These are phyloP conservation scores for Chionomys nivalis DNA, from an alignment of 2,113 vertebrate genomes.

Conservation along the genomic window DNA sequence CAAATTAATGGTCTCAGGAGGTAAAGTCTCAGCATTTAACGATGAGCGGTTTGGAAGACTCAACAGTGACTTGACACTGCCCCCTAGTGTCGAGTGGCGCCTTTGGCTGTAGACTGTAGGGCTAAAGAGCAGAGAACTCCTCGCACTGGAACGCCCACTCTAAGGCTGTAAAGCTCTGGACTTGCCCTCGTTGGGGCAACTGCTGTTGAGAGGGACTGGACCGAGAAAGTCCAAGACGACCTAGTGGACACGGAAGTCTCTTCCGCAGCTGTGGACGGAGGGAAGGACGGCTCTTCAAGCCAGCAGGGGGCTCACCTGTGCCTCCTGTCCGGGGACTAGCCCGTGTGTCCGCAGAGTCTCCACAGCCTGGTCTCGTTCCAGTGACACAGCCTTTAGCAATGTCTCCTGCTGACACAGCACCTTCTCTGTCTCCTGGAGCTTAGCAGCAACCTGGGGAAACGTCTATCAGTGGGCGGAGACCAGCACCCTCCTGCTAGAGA, in stretches of 20 bases:
- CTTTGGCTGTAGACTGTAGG: not conserved
- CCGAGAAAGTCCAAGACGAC: not conserved
- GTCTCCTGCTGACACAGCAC: slow-evolving; percentile 80
- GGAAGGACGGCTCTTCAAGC: not conserved
- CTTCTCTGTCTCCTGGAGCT: slow-evolving; percentile 85
- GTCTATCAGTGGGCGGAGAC: not conserved
- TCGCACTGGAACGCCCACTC: too few species aligned
- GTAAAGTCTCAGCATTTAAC: not conserved
- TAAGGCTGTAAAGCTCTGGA: not conserved
- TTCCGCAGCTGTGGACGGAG: too few species aligned
- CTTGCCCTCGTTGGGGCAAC: rapidly evolving
- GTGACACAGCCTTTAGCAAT: slow-evolving; percentile 78
- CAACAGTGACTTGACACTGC: too few species aligned
- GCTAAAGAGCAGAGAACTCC: not conserved
- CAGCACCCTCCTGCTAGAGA: not conserved
- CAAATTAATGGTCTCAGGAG: not conserved
- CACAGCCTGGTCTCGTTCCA: slow-evolving; percentile 85
- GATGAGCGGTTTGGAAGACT: not conserved
- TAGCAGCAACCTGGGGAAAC: slow-evolving; percentile 79
- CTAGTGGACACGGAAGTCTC: not conserved
- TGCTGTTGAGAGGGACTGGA: not conserved
- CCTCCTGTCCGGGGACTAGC: slow-evolving; percentile 32
- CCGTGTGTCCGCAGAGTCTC: not conserved
- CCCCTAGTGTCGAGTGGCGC: rapidly evolving
- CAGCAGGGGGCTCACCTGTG: not conserved